A percentile compares a stretch with the other conserved stretches of the same genome.
Conservation (phyloP, 2,797 vertebrate genomes). For the Scarus forsteni region DNA sequence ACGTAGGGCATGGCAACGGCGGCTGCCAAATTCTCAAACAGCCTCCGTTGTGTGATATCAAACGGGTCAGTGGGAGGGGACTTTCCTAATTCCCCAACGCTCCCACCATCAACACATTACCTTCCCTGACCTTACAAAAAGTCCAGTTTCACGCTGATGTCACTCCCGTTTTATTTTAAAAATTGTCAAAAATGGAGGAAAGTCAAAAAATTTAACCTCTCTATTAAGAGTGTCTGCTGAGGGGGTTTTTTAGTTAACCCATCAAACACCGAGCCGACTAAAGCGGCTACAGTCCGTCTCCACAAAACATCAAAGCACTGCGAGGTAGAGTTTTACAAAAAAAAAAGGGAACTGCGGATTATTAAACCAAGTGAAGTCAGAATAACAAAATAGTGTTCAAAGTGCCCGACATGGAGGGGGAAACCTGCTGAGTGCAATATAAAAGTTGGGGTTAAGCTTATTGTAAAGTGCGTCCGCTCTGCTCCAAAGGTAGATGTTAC, state of each 20-base stretch:
- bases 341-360: slow-evolving; percentile 76
- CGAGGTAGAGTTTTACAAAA: slow-evolving; percentile 41
- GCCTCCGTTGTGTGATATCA: slow-evolving; percentile 91
- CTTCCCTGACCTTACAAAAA: slow-evolving; percentile 89
- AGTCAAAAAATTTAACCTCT: slow-evolving; percentile 32
- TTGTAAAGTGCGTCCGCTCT: slow-evolving; percentile 87
- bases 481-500: slow-evolving; percentile 86
- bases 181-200: slow-evolving; percentile 6
- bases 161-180: slow-evolving; percentile 16
- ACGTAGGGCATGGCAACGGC: slow-evolving; percentile 84
- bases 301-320: slow-evolving; percentile 70
- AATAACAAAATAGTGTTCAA: slow-evolving; percentile 90
- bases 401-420: slow-evolving; percentile 86
- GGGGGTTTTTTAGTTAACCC: slow-evolving; percentile 38
- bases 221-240: slow-evolving; percentile 31
- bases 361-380: slow-evolving; percentile 85
- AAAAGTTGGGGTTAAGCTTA: slow-evolving; percentile 91
- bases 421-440: slow-evolving; percentile 88
- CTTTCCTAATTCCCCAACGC: slow-evolving; percentile 82
- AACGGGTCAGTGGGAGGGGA: slow-evolving; percentile 79
- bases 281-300: slow-evolving; percentile 50
- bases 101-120: slow-evolving; percentile 86
- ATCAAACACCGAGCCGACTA: slow-evolving; percentile 39
- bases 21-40: slow-evolving; percentile 91
- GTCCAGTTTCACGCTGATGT: slow-evolving; percentile 56